Percentiles rank a stretch among this genome's conserved stretches.
phyloP scores from a whole-genome alignment of 2,113 vertebrate genomes.

The Brachyhypopomus gauderio region DNA sequence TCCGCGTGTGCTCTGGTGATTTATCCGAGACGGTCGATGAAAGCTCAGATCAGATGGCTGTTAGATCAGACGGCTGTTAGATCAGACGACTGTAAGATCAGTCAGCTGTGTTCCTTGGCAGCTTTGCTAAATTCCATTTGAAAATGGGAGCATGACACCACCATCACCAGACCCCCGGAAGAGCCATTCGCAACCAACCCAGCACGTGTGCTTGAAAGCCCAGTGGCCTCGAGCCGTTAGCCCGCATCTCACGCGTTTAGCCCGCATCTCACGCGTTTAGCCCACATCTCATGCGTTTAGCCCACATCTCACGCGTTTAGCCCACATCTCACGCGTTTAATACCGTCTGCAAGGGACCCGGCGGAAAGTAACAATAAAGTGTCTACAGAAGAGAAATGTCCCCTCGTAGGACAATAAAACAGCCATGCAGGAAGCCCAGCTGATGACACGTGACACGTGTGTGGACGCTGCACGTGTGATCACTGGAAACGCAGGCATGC shows the following conservation, averaged over 20 bases:
- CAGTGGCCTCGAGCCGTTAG: background rate
- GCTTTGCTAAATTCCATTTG: background rate
- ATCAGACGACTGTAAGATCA: background rate
- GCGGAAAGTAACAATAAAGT: conserved; percentile 12
- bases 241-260: too few relatives aligned
- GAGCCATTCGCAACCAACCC: background rate
- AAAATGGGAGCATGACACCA: background rate
- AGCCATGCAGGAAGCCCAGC: background rate
- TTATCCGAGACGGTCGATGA: background rate
- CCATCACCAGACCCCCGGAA: background rate
- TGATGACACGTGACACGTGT: background rate
- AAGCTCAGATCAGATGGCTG: background rate
- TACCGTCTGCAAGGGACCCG: background rate
- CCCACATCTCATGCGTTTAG: too few relatives aligned
- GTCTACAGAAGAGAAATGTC: background rate
- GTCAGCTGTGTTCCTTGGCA: background rate
- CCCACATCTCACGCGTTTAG: too few relatives aligned
- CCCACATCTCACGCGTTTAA: background rate
- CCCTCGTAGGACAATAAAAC: conserved; percentile 17
- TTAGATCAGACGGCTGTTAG: background rate
- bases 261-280: too few relatives aligned
- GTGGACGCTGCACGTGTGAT: background rate
- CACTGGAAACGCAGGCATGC: background rate
- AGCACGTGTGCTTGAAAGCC: background rate
- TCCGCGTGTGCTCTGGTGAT: background rate